phyloP scores from a whole-genome alignment of 2,113 vertebrate genomes.

The Dromiciops gliroides region DNA sequence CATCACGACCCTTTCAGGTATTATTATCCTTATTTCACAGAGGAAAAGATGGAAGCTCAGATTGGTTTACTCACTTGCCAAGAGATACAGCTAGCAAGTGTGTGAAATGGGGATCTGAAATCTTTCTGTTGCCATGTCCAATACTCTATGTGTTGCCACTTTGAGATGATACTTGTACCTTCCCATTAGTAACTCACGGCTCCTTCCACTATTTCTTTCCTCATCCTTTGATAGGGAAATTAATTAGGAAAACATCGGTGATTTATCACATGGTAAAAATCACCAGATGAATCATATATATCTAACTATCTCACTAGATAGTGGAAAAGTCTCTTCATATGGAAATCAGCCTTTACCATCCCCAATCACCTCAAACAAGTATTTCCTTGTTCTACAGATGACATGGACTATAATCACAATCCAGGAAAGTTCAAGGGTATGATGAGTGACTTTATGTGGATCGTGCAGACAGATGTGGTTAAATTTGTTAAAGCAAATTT shows the following conservation, averaged over 20 bases:
- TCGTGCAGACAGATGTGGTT: not conserved
- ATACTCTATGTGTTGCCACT: not conserved
- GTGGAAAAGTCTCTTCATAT: not conserved
- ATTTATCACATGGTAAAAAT: not conserved
- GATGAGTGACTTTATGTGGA: no score
- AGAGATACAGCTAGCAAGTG: not conserved
- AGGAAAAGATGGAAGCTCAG: not conserved
- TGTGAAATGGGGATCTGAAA: not conserved
- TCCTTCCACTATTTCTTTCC: no score
- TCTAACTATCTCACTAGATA: not conserved
- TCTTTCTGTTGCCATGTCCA: not conserved
- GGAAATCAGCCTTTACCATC: not conserved
- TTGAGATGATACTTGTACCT: not conserved
- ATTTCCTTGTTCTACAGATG: fast-evolving
- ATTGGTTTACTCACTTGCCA: not conserved
- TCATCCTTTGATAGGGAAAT: not conserved
- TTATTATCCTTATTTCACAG: not conserved
- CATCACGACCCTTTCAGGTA: not conserved
- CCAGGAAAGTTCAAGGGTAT: not conserved
- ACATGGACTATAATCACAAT: not conserved
- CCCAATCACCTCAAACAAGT: not conserved
- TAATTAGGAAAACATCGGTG: not conserved
- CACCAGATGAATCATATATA: not conserved
- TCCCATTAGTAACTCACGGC: not conserved
- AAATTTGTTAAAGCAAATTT: conserved; percentile 4